These are phyloP conservation scores for Vombatus ursinus DNA, from an alignment of 2,113 vertebrate species.

Conservation along the genomic window DNA sequence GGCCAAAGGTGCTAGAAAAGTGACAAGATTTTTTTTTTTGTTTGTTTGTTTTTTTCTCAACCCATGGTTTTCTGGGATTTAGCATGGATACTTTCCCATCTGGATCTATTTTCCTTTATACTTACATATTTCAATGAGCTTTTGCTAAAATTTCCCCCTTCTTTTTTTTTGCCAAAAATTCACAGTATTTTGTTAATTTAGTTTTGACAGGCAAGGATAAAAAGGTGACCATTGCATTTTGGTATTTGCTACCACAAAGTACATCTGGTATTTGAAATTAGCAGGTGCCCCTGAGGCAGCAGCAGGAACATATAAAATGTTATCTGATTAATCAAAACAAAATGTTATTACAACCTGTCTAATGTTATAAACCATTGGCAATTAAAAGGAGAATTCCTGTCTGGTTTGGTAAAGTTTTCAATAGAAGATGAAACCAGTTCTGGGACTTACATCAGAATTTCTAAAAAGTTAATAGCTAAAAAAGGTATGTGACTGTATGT, in stretches of 20 bases:
- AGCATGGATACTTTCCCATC: background rate
- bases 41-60: too few species aligned
- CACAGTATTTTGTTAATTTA: background rate
- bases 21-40: background rate
- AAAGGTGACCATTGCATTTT: background rate
- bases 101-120: background rate
- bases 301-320: background rate
- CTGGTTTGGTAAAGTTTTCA: slow-evolving; percentile 4
- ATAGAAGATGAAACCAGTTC: background rate
- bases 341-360: background rate
- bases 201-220: background rate
- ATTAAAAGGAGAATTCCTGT: slow-evolving; percentile 20
- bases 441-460: background rate
- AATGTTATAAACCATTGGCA: background rate
- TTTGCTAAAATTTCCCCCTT: background rate
- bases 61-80: background rate
- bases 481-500: background rate
- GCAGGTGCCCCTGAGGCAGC: background rate
- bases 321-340: background rate
- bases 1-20: background rate
- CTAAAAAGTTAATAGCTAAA: background rate
- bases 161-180: background rate
- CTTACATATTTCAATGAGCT: background rate
- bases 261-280: slow-evolving; percentile 16
- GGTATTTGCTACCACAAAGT: background rate